These are phyloP conservation scores for Crypturellus tataupa DNA, from an alignment of 2,797 vertebrate genomes.

Conservation along the genomic window DNA sequence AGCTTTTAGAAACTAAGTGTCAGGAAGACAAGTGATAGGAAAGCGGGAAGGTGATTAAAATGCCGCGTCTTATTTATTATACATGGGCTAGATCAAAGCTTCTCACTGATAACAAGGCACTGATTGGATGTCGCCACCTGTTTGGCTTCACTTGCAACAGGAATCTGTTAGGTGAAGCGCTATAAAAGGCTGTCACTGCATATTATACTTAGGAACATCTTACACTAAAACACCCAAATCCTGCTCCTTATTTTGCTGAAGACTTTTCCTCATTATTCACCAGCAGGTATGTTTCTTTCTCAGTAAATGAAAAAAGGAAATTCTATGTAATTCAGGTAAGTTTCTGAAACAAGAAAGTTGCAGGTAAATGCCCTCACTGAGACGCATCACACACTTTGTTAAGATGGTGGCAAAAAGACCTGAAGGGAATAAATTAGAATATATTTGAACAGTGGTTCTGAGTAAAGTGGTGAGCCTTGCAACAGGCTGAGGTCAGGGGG, in stretches of 20 bases:
- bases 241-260: neutral
- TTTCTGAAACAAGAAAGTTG: neutral
- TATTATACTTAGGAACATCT: neutral
- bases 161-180: conserved; percentile 62
- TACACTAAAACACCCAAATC: neutral
- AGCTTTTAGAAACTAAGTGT: conserved; percentile 57
- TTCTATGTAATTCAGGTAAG: neutral
- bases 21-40: conserved; percentile 59
- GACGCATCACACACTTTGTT: neutral
- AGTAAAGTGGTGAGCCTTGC: neutral
- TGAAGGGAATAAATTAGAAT: neutral
- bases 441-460: neutral
- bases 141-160: conserved; percentile 60
- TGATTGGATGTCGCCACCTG: conserved; percentile 66
- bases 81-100: conserved; percentile 80
- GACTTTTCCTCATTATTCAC: neutral
- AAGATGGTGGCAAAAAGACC: neutral
- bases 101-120: conserved; percentile 53
- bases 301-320: neutral
- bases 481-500: neutral
- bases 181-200: conserved; percentile 13
- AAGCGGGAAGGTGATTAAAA: conserved; percentile 76
- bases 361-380: neutral
- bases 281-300: neutral
- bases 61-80: conserved; percentile 78